phyloP scores from a whole-genome alignment of 2,797 vertebrate species.

The Nannoperca obscura region DNA sequence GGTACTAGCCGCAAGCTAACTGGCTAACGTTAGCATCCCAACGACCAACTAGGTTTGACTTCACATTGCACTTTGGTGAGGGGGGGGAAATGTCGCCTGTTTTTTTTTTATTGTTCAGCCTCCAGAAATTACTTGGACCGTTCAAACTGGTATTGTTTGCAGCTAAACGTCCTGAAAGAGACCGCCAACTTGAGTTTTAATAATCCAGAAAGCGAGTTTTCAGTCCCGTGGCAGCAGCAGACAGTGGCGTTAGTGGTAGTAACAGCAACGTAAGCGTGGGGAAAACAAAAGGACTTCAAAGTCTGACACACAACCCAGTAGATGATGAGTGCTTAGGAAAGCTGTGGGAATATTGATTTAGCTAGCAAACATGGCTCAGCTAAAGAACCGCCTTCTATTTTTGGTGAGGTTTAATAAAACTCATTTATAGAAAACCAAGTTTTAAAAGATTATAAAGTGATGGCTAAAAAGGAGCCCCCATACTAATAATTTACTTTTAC shows the following conservation, averaged over 20 bases:
- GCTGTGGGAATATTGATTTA: neutral
- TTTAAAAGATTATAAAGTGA: fast-evolving
- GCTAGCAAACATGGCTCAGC: neutral
- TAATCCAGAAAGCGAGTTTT: constrained; percentile 47
- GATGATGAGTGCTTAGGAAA: constrained; percentile 26
- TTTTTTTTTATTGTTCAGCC: neutral
- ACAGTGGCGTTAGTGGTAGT: constrained; percentile 44
- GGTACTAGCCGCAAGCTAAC: constrained; percentile 78
- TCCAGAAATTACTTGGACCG: neutral
- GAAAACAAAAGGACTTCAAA: constrained; percentile 76
- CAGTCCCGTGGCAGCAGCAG: constrained; percentile 19
- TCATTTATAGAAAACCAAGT: neutral
- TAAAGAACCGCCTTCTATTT: neutral
- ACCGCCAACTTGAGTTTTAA: constrained; percentile 33
- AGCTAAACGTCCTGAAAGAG: neutral
- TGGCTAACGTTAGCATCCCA: constrained; percentile 78
- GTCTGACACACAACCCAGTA: constrained; percentile 47
- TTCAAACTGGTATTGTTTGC: neutral
- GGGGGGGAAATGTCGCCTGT: neutral
- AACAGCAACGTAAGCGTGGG: constrained; percentile 48
- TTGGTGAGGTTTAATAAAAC: neutral
- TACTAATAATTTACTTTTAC: neutral
- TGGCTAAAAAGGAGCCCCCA: fast-evolving
- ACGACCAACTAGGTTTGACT: constrained; percentile 54
- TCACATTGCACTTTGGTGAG: constrained; percentile 48